A percentile compares a stretch with the other conserved stretches of the same genome.
Conservation (phyloP, 2,113 vertebrate species). For the Tragelaphus buxtoni region DNA sequence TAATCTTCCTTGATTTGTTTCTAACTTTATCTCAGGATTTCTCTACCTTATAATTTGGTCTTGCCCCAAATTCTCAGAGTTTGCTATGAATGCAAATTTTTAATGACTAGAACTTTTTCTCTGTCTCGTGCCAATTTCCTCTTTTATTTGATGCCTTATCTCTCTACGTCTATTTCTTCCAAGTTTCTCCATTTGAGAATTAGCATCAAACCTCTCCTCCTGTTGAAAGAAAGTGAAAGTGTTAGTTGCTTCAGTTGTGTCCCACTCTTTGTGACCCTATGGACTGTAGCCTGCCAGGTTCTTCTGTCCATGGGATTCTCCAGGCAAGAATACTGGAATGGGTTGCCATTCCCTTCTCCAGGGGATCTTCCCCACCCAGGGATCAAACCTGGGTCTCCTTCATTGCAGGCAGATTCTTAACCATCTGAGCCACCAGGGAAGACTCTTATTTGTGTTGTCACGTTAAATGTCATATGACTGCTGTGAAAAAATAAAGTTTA, state of each 20-base stretch:
- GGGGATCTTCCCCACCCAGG: neutral
- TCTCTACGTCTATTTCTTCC: neutral
- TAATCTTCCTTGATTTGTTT: neutral
- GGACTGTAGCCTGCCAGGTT: neutral
- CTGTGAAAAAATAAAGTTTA: neutral
- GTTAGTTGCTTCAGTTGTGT: neutral
- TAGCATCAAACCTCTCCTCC: neutral
- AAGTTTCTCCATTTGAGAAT: slow-evolving; percentile 18
- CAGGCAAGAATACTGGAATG: neutral
- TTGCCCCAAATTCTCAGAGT: neutral
- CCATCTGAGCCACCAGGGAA: neutral
- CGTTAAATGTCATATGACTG: neutral
- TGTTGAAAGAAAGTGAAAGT: neutral
- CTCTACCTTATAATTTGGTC: neutral
- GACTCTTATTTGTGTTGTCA: neutral
- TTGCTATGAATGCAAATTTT: neutral
- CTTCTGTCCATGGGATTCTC: neutral
- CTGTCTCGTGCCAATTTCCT: neutral
- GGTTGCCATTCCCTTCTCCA: neutral
- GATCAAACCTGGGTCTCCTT: neutral
- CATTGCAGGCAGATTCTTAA: neutral
- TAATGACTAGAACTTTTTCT: slow-evolving; percentile 19
- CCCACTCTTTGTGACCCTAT: neutral
- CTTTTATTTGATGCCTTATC: neutral
- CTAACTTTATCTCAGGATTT: slow-evolving; percentile 2